These are phyloP conservation scores for Palythoa grandiflora DNA, from an alignment of 92 coral and sea anemone genomes.

Conservation along the genomic window DNA sequence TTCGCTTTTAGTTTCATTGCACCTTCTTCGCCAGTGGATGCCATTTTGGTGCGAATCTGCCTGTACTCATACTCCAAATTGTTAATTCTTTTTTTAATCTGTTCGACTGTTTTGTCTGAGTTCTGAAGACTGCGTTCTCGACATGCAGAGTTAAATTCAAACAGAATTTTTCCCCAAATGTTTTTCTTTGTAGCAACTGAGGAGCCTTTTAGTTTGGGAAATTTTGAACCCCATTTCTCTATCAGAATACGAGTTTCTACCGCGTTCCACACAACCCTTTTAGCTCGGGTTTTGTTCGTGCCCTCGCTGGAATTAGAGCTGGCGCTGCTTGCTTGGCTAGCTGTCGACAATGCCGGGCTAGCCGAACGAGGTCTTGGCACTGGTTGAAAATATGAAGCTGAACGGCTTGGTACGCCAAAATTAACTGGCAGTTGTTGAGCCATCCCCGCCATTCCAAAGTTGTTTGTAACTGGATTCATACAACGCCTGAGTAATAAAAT, in stretches of 20 bases:
- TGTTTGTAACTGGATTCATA: slow-evolving; percentile 16
- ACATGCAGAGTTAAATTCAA: not conserved
- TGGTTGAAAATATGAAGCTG: slow-evolving; percentile 26
- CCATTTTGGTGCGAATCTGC: slow-evolving; percentile 52
- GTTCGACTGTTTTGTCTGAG: slow-evolving; percentile 45
- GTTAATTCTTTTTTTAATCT: slow-evolving; percentile 41
- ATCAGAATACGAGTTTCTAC: slow-evolving; percentile 27
- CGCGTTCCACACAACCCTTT: slow-evolving; percentile 39
- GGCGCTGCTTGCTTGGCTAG: slow-evolving; percentile 32
- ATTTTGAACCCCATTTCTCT: slow-evolving; percentile 9
- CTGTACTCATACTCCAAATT: slow-evolving; percentile 54
- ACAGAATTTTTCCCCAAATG: not conserved
- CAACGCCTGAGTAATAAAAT: not conserved
- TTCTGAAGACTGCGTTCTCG: not conserved
- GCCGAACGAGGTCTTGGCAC: slow-evolving; percentile 29
- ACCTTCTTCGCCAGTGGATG: slow-evolving; percentile 59
- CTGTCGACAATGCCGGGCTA: slow-evolving; percentile 41
- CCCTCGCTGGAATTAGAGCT: slow-evolving; percentile 28
- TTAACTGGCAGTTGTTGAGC: slow-evolving; percentile 12
- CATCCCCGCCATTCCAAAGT: slow-evolving; percentile 20
- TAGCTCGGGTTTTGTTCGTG: slow-evolving; percentile 11
- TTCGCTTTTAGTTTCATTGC: slow-evolving; percentile 36
- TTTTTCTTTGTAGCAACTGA: slow-evolving; percentile 17
- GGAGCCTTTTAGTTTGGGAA: slow-evolving; percentile 8
- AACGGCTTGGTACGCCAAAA: not conserved